Conservation (phyloP, 92 coral and sea anemone genomes). For the Metridium senile region DNA sequence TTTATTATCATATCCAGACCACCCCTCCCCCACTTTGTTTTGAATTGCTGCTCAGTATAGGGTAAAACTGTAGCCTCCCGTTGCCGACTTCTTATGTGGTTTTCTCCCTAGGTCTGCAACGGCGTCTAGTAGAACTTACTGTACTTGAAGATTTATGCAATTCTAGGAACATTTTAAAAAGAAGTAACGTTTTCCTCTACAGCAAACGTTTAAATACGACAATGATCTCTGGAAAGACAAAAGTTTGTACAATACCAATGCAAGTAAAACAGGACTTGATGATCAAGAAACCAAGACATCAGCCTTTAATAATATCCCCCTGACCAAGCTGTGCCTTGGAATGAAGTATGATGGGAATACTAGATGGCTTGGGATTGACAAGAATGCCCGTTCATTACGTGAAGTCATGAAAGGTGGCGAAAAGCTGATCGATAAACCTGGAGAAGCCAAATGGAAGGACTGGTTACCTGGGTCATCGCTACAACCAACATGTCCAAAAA, state of each 20-base stretch:
- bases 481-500: background rate
- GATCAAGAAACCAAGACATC: slow-evolving; percentile 19
- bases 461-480: background rate
- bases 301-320: slow-evolving; percentile 15
- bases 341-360: slow-evolving; percentile 25
- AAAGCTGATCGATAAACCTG: background rate
- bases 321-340: slow-evolving; percentile 31
- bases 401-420: background rate
- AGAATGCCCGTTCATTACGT: background rate
- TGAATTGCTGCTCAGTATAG: too few species aligned
- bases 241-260: background rate
- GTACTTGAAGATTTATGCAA: too few species aligned
- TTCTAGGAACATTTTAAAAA: too few species aligned
- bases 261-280: slow-evolving; percentile 5
- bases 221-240: background rate
- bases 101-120: too few species aligned
- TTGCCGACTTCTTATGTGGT: too few species aligned
- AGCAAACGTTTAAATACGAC: background rate
- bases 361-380: slow-evolving; percentile 17
- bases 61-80: too few species aligned
- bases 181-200: background rate
- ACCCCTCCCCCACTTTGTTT: too few species aligned
- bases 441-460: background rate
- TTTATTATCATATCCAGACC: too few species aligned
- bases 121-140: too few species aligned